Evolutionary conservation across 2,113 vertebrate genomes (phyloP), one percentile per base, ranked within the genome.

Genomic region (Corythaeola cristata): DNA sequence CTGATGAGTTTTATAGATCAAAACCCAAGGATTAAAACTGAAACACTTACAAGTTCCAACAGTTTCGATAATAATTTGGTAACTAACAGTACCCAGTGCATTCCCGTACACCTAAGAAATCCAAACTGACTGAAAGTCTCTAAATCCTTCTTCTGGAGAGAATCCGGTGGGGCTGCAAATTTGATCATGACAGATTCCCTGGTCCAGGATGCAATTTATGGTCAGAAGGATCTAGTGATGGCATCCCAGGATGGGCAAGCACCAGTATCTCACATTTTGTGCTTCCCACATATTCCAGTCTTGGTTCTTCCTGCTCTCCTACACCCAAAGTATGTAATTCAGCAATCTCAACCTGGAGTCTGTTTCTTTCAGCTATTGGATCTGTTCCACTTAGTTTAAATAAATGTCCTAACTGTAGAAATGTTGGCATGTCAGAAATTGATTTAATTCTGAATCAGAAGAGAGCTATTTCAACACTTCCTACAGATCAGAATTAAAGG

Each of bases 361-460:
- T 92, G 0, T 89, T 93, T 95, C 73, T 75, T 93, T 89, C 52
- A 72, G 53, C 24, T 91, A 8, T 41, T 96, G 49, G 33, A 82
- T 84, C 26, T 72, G 11, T 87, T 95, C 69, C 60, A 72, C 35
- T 87, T 78, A 14, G 39, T 85, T 85, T 92, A 95, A 95, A 89
- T 71, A 86, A 67, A 80, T 18, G 27, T 72, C 69, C 33, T 80
- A 87, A 71, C 56, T 92, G 32, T 71, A 37, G 23, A 95, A 94
- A 72, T 82, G 35, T 44, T 91, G 58, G 30, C 58, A 72, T 85
- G 55, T 85, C 80, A 91, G 49, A 67, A 89, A 85, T n/a, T 35
- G 28, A 5, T 90, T 84, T 59, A 77, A 72, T 82, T 82, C 52
- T 87, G 30, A 44, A 71, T 33, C 35, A 74, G 22, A 80, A 55